Percentiles rank a stretch among this genome's conserved stretches.
phyloP scores from a whole-genome alignment of 2,113 vertebrate genomes.

The Sphyrna mokarran region DNA sequence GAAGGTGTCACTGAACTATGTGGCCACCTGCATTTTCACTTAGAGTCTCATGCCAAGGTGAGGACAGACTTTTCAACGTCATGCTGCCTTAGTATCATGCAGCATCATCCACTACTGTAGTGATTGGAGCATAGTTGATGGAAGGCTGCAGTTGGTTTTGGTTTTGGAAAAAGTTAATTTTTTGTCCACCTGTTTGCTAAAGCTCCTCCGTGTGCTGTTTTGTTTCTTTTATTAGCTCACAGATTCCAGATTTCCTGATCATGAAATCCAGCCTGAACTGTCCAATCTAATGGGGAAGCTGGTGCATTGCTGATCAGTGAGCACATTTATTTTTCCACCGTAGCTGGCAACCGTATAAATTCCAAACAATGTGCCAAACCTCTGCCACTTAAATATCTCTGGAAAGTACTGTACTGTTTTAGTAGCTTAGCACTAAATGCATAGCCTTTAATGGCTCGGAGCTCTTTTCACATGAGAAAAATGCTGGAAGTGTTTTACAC shows the following conservation, averaged over 20 bases:
- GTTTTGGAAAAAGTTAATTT: neutral
- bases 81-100: neutral
- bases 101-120: neutral
- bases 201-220: neutral
- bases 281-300: neutral
- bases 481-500: neutral
- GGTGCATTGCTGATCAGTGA: slow-evolving; percentile 10
- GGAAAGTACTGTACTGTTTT: neutral
- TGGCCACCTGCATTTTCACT: neutral
- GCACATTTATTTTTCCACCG: slow-evolving; percentile 8
- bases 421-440: neutral
- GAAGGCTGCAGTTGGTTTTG: neutral
- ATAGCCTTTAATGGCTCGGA: slow-evolving; percentile 9
- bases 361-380: neutral
- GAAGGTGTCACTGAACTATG: neutral
- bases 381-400: slow-evolving; percentile 23
- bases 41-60: neutral
- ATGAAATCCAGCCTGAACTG: neutral
- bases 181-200: neutral
- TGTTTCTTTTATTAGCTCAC: neutral
- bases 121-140: neutral
- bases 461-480: neutral
- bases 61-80: neutral
- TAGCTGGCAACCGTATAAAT: neutral
- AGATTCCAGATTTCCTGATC: neutral